Evolutionary conservation across 2,113 vertebrate genomes (phyloP).

Genomic region (Picathartes gymnocephalus): DNA sequence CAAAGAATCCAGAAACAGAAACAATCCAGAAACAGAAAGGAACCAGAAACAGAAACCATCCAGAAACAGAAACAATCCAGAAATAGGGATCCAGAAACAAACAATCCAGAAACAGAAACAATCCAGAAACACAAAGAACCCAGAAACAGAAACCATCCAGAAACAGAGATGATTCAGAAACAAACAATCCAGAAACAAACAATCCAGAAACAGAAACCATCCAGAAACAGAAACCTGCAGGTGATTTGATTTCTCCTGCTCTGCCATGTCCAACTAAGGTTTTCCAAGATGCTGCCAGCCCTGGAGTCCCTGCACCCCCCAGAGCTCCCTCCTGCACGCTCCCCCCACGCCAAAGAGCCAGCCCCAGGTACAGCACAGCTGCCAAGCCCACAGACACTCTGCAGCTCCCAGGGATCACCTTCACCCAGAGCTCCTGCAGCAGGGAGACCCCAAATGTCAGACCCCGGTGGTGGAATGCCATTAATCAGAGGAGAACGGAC

Average conservation of each 20-base stretch:
- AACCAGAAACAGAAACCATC: not conserved
- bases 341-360: not conserved
- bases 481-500: conserved; percentile 66
- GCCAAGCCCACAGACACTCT: conserved; percentile 29
- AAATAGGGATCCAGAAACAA: not conserved
- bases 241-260: not conserved
- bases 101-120: too few species aligned
- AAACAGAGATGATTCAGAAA: not conserved
- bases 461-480: conserved; percentile 42
- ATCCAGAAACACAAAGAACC: too few species aligned
- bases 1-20: fast-evolving
- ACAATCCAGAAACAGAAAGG: not conserved
- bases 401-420: conserved; percentile 17
- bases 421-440: conserved; percentile 38
- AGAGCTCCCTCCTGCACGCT: not conserved
- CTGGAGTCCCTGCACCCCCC: not conserved
- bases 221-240: not conserved
- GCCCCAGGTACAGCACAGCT: not conserved
- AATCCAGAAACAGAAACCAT: not conserved
- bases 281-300: not conserved
- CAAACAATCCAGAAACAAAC: not conserved
- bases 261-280: not conserved
- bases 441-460: conserved; percentile 35
- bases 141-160: not conserved
- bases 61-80: too few species aligned